Evolutionary conservation across 1,140 invertebrate species (phyloP), one percentile per base, ranked within the genome.

Genomic region (Acyrthosiphon pisum): DNA sequence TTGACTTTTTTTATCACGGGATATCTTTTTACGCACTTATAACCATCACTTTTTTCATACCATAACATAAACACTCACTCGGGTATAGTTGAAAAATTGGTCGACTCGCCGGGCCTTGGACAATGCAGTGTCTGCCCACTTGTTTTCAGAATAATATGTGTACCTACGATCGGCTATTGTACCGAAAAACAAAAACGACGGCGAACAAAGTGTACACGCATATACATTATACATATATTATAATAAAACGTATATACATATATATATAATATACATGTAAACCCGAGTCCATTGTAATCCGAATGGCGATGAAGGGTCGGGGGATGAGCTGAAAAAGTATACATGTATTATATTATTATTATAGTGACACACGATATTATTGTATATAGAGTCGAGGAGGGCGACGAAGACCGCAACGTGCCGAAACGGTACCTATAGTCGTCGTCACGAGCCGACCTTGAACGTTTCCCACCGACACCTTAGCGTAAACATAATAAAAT

Each of bases 61-160:
- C 30, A 30, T 9, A n/a, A 68, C 60, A 68, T 4, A n/a, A 68
- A 68, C 60, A n/a, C 30, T 14, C 0, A 68, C 9, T 30, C 26
- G 60, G 14, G 4, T 76, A 35, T 76, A 76, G 60, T n/a, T n/a
- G 11, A 14, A 76, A 68, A 76, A 76, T n/a, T n/a, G 30, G 60
- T 76, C 60, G 60, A 76, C 4, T n/a, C 6, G 14, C 60, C n/a
- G 18, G 30, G 30, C n/a, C 14, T 76, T n/a, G 60, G n/a, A n/a
- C 30, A 68, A 68, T 68, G 11, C 30, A 68, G 60, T 68, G 60
- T 18, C 60, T 76, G 60, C 60, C 30, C n/a, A 76, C 60, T 76
- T n/a, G n/a, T 76, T 76, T 76, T 76, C n/a, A n/a, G n/a, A 76
- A 35, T 76, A 76, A n/a, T 76, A n/a, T 76, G n/a, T n/a, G 60